These are phyloP conservation scores for Mamestra configurata DNA, from an alignment of 1,140 invertebrate genomes.

Conservation along the genomic window DNA sequence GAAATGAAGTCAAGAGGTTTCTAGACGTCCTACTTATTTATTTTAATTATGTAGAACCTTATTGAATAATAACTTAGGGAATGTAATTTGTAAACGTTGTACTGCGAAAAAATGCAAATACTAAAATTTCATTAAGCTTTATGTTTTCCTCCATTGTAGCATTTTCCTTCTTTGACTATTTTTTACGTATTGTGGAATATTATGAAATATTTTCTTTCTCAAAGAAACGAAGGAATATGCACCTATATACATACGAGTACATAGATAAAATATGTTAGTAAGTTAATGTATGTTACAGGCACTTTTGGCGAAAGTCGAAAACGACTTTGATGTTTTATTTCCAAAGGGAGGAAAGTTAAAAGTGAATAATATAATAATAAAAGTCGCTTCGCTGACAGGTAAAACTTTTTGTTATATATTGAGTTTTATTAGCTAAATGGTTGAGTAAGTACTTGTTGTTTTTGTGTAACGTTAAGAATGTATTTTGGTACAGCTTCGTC, in stretches of 20 bases:
- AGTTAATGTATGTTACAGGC: background rate
- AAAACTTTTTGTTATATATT: conserved; percentile 40
- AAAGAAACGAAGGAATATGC: background rate
- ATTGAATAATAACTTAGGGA: too few species aligned
- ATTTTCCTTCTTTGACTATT: too few species aligned
- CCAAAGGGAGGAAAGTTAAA: conserved; percentile 6
- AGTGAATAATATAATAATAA: conserved; percentile 45
- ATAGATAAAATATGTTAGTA: background rate
- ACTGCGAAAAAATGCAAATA: too few species aligned
- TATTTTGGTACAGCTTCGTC: too few species aligned
- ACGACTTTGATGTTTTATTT: conserved; percentile 7
- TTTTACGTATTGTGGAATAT: too few species aligned
- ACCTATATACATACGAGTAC: background rate
- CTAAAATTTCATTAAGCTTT: too few species aligned
- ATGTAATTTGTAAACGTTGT: too few species aligned
- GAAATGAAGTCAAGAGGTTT: too few species aligned
- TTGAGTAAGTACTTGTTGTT: background rate
- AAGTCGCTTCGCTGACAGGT: conserved; percentile 10
- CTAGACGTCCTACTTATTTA: too few species aligned
- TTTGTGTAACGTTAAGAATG: background rate
- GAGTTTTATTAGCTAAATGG: conserved; percentile 25
- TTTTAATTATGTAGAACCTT: too few species aligned
- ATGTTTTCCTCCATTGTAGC: too few species aligned
- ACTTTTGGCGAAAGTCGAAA: background rate
- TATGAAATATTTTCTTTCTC: too few species aligned